Base-by-base conservation (phyloP, 2,888 invertebrate genomes). In the Pheosia tremula region DNA sequence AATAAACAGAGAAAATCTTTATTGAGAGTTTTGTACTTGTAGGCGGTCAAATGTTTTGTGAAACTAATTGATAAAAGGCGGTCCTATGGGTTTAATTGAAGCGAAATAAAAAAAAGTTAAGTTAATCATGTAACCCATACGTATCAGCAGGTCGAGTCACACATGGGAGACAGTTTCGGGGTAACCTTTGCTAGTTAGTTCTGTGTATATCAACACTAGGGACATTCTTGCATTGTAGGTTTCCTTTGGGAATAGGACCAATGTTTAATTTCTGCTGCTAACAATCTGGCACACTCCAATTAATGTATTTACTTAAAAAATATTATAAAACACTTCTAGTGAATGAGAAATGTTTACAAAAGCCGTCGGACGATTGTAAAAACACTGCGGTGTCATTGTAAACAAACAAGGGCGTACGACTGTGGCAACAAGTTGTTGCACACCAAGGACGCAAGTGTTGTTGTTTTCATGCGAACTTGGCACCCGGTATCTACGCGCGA, bases 381-480 rank as follows among this genome's bases (percentile, higher is more conserved):
- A 65, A 68, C 24, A 59, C 54, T 63, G 36, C 13, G 37, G 58
- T 41, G 49, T 49, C 38, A 53, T 57, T 37, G 62, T 68, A 62
- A 67, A 62, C 61, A 58, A 8, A 43, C 56, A 38, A 41, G 56
- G 56, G 37, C 13, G 70, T 70, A 59, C 54, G 56, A 37, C 59
- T 10, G 57, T 13, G 45, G 56, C 38, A 65, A 50, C 59, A 68
- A 65, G 58, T 63, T 55, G 7, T 38, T 41, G 56, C 56, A 53
- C 10, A 38, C 36, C 37, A 55, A 56, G 50, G 38, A 59, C 50
- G 37, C 24, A 9, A 37, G 10, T 59, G 37, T 49, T 67, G 24
- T 53, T 69, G 56, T 64, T 64, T 64, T 37, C 37, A 55, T 61
- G 55, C 59, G 57, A 69, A 64, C 60, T 38, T 63, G 47, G 24